phyloP scores from a whole-genome alignment of 2,797 vertebrate genomes.

The Rhabdomys pumilio region DNA sequence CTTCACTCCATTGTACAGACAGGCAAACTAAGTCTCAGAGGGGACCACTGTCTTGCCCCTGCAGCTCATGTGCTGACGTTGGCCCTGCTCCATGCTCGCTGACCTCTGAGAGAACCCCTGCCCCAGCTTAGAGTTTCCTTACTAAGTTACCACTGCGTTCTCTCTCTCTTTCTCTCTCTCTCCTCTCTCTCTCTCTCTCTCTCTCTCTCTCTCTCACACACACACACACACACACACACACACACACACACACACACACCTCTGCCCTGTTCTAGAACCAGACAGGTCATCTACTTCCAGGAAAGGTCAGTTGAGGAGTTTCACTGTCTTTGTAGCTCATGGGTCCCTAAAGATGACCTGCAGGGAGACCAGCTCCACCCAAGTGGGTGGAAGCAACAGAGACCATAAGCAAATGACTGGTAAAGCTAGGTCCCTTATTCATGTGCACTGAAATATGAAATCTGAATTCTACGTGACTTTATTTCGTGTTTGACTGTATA shows the following conservation, averaged over 20 bases:
- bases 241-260: background rate
- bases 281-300: background rate
- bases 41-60: background rate
- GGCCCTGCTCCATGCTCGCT: background rate
- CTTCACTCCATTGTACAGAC: background rate
- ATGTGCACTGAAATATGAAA: slow-evolving; percentile 63
- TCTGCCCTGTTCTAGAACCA: background rate
- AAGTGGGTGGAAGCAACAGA: background rate
- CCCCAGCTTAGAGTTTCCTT: slow-evolving; percentile 1
- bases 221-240: too few species aligned
- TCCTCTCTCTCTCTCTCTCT: too few species aligned
- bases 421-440: slow-evolving; percentile 24
- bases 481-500: background rate
- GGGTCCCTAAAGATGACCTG: background rate
- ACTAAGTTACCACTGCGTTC: background rate
- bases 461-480: slow-evolving; percentile 69
- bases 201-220: too few species aligned
- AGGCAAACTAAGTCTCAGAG: background rate
- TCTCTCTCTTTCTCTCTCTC: background rate
- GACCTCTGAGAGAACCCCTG: background rate
- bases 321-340: background rate
- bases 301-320: background rate
- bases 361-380: background rate
- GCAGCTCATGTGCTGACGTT: background rate
- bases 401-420: slow-evolving; percentile 15